Evolutionary conservation across 2,888 invertebrate species (phyloP).

Genomic region (Byasa hedistus): DNA sequence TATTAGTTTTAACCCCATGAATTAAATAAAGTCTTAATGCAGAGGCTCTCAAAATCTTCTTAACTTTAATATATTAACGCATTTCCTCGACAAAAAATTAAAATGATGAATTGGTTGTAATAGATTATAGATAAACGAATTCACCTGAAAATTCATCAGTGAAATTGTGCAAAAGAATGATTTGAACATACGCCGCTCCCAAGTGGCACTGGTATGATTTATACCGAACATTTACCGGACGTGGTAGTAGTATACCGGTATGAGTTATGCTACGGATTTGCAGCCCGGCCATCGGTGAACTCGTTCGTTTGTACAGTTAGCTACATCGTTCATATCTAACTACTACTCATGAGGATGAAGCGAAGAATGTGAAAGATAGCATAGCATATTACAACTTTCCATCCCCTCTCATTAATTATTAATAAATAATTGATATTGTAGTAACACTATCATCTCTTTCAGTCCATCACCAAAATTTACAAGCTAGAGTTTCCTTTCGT

Average conservation of each 20-base stretch:
- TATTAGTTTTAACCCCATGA: too few species aligned
- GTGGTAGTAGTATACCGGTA: not conserved
- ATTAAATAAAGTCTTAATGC: too few species aligned
- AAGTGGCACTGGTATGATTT: slow-evolving; percentile 6
- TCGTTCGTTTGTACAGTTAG: not conserved
- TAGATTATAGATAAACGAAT: not conserved
- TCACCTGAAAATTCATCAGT: not conserved
- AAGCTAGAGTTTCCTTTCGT: too few species aligned
- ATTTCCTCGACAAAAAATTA: too few species aligned
- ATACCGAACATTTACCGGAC: slow-evolving; percentile 3
- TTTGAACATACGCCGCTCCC: not conserved
- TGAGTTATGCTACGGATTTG: slow-evolving; percentile 5
- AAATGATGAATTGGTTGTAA: not conserved
- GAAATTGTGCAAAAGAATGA: not conserved
- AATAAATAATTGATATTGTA: not conserved
- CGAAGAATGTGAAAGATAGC: not conserved
- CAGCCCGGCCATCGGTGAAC: not conserved
- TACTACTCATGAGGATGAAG: not conserved
- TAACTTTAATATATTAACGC: too few species aligned
- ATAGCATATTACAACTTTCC: too few species aligned
- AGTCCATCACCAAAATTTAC: too few species aligned
- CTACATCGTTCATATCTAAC: slow-evolving; percentile 1
- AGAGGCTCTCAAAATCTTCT: too few species aligned
- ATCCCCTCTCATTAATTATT: too few species aligned
- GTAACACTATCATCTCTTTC: too few species aligned